Percentiles rank a stretch among this genome's conserved stretches.
Conservation (phyloP, 2,888 invertebrate genomes). For the Ephialtes manifestator region DNA sequence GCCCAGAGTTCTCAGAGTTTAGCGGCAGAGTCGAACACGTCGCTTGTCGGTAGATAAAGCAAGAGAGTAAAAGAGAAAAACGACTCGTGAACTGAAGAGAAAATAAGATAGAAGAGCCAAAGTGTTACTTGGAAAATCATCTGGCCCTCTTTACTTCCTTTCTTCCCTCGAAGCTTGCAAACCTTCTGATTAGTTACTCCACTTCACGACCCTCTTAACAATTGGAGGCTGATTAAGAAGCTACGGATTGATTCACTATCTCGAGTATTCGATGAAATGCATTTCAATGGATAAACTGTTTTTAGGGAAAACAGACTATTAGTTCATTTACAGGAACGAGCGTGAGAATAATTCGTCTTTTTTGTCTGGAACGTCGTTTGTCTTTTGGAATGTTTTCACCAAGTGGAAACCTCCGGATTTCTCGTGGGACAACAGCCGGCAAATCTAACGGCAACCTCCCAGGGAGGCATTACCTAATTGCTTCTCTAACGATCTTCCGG, state of each 20-base stretch:
- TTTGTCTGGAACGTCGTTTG: constrained; percentile 27
- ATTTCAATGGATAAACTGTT: background rate
- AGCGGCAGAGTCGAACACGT: constrained; percentile 24
- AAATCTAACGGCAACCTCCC: constrained; percentile 61
- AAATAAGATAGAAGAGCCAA: constrained; percentile 63
- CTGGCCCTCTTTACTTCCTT: constrained; percentile 5
- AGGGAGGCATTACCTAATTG: constrained; percentile 79
- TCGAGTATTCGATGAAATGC: constrained; percentile 49
- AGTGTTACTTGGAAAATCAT: constrained; percentile 69
- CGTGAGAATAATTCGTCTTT: constrained; percentile 54
- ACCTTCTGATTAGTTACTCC: constrained; percentile 78
- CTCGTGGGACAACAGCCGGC: constrained; percentile 59
- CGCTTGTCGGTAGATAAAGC: constrained; percentile 55
- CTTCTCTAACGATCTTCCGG: constrained; percentile 75
- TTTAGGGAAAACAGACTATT: background rate
- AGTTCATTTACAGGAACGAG: constrained; percentile 26
- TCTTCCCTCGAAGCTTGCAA: constrained; percentile 12
- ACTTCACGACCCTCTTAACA: constrained; percentile 67
- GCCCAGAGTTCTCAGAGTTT: constrained; percentile 77
- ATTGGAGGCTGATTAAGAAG: constrained; percentile 75
- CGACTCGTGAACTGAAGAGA: constrained; percentile 44
- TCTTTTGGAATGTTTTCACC: constrained; percentile 37
- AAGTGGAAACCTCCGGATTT: constrained; percentile 66
- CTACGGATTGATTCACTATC: constrained; percentile 59
- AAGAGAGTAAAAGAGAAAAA: constrained; percentile 35